Evolutionary conservation across 1,140 invertebrate species (phyloP).

Genomic region (Asobara japonica): DNA sequence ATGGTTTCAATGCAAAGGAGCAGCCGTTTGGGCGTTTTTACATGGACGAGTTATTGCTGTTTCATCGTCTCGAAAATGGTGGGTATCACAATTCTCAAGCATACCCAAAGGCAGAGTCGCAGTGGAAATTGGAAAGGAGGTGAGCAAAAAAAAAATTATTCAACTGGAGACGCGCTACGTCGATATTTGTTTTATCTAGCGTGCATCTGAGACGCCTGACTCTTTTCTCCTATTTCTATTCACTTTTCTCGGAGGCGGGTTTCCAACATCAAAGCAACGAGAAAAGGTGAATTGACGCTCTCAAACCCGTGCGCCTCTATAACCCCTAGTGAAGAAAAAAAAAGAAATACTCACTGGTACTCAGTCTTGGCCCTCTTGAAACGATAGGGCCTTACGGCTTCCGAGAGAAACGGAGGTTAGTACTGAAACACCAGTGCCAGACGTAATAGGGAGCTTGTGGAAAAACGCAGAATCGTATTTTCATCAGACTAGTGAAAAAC

Average conservation of each 20-base stretch:
- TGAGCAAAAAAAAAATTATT: too few species aligned
- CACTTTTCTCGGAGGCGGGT: not conserved
- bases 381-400: not conserved
- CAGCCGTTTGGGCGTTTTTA: not conserved
- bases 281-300: not conserved
- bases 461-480: slow-evolving; percentile 17
- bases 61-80: not conserved
- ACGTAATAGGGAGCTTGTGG: slow-evolving; percentile 1
- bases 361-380: not conserved
- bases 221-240: not conserved
- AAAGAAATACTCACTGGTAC: not conserved
- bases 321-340: not conserved
- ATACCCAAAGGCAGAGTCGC: not conserved
- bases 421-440: not conserved
- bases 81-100: not conserved
- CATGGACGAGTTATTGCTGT: slow-evolving; percentile 1
- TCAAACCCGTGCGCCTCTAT: not conserved
- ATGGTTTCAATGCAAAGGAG: not conserved
- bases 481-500: slow-evolving; percentile 4
- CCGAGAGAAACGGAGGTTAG: not conserved
- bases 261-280: slow-evolving; percentile 2
- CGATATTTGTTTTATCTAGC: slow-evolving; percentile 2
- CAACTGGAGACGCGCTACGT: not conserved
- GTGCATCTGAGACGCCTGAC: not conserved
- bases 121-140: not conserved